phyloP scores from a whole-genome alignment of 2,113 vertebrate genomes.

The Notiomystis cincta region DNA sequence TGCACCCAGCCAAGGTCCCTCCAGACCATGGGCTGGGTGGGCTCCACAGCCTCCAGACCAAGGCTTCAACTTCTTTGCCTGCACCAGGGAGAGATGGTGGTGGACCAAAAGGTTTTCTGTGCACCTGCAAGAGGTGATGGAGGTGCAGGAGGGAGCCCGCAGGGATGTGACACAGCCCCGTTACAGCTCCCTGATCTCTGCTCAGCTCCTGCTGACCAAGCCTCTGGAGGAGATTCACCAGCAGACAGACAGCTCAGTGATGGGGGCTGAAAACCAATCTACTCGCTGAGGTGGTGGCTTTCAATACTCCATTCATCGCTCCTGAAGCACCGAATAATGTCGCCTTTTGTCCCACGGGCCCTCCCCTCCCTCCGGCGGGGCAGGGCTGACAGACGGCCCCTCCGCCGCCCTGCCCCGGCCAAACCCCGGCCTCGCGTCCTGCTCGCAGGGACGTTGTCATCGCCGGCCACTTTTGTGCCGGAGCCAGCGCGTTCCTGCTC shows the following conservation, averaged over 20 bases:
- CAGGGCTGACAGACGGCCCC: constrained; percentile 78
- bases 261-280: constrained; percentile 86
- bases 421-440: not conserved
- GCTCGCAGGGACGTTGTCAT: not conserved
- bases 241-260: constrained; percentile 70
- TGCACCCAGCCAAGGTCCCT: not conserved
- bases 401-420: not conserved
- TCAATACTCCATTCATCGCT: constrained; percentile 94
- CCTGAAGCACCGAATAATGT: constrained; percentile 85
- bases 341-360: constrained; percentile 83
- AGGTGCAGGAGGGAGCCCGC: not conserved
- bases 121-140: not conserved
- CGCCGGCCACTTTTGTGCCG: not conserved
- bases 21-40: not conserved
- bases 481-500: not conserved
- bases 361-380: constrained; percentile 70
- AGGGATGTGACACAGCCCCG: fast-evolving
- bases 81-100: not conserved
- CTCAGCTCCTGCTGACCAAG: not conserved
- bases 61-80: not conserved
- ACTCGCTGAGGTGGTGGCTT: constrained; percentile 73
- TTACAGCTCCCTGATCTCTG: not conserved
- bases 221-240: constrained; percentile 14
- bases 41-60: not conserved
- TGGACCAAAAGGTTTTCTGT: not conserved